These are phyloP conservation scores for Urocynchramus pylzowi DNA, from an alignment of 2,113 vertebrate species.

Conservation along the genomic window DNA sequence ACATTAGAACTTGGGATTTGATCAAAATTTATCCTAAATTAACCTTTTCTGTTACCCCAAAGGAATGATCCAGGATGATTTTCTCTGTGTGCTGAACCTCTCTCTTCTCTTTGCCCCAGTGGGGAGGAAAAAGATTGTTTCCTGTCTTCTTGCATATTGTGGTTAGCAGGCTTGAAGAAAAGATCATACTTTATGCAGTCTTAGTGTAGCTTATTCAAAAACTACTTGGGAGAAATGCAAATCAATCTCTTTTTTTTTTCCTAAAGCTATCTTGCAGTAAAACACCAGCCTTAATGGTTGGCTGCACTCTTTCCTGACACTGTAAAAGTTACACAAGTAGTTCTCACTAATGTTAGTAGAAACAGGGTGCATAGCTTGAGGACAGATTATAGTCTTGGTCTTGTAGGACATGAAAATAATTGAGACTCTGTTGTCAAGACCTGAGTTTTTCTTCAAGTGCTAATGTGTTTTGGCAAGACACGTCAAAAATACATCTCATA, in stretches of 20 bases:
- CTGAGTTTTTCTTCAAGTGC: not conserved
- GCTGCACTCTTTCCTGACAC: not conserved
- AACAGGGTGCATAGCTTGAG: slow-evolving; percentile 11
- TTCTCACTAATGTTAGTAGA: not conserved
- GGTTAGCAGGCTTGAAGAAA: not conserved
- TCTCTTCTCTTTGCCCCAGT: not conserved
- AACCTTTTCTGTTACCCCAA: not conserved
- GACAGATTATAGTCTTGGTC: slow-evolving; percentile 32
- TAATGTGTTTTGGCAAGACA: not conserved
- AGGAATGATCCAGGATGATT: not conserved
- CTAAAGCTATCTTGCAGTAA: not conserved
- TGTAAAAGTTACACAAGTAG: not conserved
- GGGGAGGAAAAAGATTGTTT: not conserved
- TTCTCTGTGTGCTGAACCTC: not conserved
- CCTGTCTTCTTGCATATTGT: not conserved
- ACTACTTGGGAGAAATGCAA: not conserved
- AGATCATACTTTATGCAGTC: not conserved
- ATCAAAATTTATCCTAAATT: not conserved
- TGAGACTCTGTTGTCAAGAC: slow-evolving; percentile 39
- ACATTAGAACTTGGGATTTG: not conserved
- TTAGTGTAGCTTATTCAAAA: not conserved
- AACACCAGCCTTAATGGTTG: not conserved
- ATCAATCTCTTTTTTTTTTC: not conserved
- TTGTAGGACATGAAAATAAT: slow-evolving; percentile 34
- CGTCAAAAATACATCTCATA: not conserved